Conservation (phyloP, 35 echinoderm and acorn worm genomes). For the Heliocidaris tuberculata region DNA sequence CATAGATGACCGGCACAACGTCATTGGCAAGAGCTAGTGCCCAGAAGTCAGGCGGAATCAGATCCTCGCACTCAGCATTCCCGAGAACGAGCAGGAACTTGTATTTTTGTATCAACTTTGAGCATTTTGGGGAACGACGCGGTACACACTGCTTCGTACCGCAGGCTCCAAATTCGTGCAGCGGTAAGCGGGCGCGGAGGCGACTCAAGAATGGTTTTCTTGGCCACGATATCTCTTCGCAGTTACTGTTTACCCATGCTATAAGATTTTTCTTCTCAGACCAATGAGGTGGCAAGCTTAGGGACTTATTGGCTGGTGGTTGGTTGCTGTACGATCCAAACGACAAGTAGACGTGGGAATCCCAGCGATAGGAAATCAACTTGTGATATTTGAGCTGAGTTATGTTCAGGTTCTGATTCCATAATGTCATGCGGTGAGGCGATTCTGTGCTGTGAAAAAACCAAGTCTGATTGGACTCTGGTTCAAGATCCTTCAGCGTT, state of each 20-base stretch:
- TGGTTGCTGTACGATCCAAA: constrained; percentile 46
- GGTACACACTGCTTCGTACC: constrained; percentile 56
- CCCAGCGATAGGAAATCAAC: constrained; percentile 72
- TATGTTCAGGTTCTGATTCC: constrained; percentile 55
- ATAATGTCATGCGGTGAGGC: constrained; percentile 50
- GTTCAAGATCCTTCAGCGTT: constrained; percentile 24
- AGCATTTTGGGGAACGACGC: neutral
- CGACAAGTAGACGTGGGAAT: constrained; percentile 66
- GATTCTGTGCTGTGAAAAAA: constrained; percentile 77
- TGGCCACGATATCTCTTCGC: constrained; percentile 32
- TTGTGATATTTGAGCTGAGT: constrained; percentile 74
- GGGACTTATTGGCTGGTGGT: neutral
- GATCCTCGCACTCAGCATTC: constrained; percentile 67
- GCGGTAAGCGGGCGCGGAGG: neutral
- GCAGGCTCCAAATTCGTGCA: constrained; percentile 62
- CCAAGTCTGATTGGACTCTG: constrained; percentile 71
- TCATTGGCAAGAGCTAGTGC: constrained; percentile 36
- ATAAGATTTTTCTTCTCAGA: constrained; percentile 28
- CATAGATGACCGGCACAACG: constrained; percentile 65
- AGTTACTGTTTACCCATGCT: constrained; percentile 47
- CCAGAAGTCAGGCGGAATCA: constrained; percentile 69
- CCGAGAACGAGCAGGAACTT: constrained; percentile 61
- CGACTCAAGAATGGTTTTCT: neutral
- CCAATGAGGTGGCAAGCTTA: neutral
- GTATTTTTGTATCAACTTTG: constrained; percentile 26